A percentile compares a stretch with the other conserved stretches of the same genome.
Evolutionary conservation across 2,888 invertebrate genomes (phyloP).

Genomic region (Phortica magna): DNA sequence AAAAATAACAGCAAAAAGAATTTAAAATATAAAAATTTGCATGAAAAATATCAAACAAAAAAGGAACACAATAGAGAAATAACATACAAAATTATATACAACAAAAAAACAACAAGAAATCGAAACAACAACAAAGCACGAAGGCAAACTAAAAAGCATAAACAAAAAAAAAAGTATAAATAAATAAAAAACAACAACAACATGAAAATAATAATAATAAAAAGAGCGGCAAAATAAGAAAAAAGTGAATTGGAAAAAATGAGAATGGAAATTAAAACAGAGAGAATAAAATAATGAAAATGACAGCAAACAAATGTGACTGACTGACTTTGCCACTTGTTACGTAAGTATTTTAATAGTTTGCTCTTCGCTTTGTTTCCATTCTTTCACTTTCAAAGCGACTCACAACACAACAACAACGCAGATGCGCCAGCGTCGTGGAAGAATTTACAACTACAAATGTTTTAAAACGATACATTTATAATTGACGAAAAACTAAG

Average conservation of each 20-base stretch:
- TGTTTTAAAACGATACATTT: not conserved
- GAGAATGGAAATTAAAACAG: conserved; percentile 16
- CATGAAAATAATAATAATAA: conserved; percentile 40
- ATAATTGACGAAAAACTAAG: not conserved
- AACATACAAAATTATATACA: conserved; percentile 43
- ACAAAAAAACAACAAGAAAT: conserved; percentile 43
- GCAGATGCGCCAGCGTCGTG: not conserved
- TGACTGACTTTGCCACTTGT: conserved; percentile 40
- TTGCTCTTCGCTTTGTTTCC: conserved; percentile 8
- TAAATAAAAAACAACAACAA: conserved; percentile 23
- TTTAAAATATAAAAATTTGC: conserved; percentile 38
- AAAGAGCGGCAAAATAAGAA: conserved; percentile 33
- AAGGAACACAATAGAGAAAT: conserved; percentile 12
- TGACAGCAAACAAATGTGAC: conserved; percentile 34
- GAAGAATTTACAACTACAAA: not conserved
- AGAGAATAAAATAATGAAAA: conserved; percentile 45
- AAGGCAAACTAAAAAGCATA: not conserved
- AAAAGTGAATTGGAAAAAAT: not conserved
- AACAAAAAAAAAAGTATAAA: not conserved
- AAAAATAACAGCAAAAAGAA: conserved; percentile 2
- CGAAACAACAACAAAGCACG: conserved; percentile 20
- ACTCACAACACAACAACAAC: not conserved
- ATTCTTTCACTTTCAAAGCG: conserved; percentile 18
- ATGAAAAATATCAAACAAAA: conserved; percentile 39
- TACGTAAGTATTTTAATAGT: conserved; percentile 57